Conservation (phyloP, 2,797 vertebrate genomes). For the Anguilla pacifica region DNA sequence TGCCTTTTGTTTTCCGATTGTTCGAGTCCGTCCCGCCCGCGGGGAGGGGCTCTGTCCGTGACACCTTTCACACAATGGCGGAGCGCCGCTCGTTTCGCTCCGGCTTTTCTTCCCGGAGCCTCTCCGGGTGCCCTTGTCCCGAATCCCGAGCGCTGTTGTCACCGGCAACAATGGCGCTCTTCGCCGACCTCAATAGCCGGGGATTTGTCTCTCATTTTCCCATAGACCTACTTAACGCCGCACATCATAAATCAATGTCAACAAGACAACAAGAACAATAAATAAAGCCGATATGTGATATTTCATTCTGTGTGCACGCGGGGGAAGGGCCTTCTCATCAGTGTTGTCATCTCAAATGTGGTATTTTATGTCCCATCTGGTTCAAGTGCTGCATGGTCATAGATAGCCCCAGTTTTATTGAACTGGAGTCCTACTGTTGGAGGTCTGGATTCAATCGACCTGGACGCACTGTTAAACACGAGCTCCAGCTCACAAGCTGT, state of each 20-base stretch:
- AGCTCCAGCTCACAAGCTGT: not conserved
- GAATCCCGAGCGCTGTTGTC: not conserved
- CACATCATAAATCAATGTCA: constrained; percentile 43
- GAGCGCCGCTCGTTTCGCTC: constrained; percentile 24
- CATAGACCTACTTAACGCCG: constrained; percentile 33
- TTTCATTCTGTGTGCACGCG: constrained; percentile 25
- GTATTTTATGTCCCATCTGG: not conserved
- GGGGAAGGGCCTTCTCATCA: not conserved
- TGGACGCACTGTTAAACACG: not conserved
- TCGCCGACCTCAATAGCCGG: constrained; percentile 13
- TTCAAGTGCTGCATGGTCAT: not conserved
- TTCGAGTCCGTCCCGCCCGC: constrained; percentile 23
- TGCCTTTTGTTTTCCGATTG: constrained; percentile 29
- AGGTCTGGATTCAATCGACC: not conserved
- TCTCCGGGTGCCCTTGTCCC: constrained; percentile 27
- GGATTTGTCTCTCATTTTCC: not conserved
- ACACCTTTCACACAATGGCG: constrained; percentile 19
- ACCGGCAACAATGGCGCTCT: constrained; percentile 23
- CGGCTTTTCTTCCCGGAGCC: constrained; percentile 24
- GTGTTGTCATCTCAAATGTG: not conserved
- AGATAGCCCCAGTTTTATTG: not conserved
- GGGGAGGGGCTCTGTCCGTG: not conserved
- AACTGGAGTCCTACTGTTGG: not conserved
- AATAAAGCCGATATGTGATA: constrained; percentile 37
- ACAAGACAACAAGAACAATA: constrained; percentile 22